phyloP scores from a whole-genome alignment of 2,888 invertebrate genomes.

The Drosophila heteroneura region DNA sequence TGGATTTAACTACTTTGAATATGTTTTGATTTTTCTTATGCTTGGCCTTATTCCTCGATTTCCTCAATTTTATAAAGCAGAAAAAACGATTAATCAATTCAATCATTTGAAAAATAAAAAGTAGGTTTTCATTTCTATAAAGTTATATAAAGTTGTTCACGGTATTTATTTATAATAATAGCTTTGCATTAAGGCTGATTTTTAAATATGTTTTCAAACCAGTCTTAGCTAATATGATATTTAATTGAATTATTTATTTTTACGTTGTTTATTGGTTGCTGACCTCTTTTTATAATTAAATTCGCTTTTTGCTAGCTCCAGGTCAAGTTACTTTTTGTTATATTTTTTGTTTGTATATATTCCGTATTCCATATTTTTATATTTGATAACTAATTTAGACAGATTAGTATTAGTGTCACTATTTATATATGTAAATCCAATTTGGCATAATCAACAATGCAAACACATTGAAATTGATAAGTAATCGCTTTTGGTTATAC shows the following conservation, averaged over 20 bases:
- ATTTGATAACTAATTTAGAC: not conserved
- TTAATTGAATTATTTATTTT: not conserved
- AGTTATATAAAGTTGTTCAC: not conserved
- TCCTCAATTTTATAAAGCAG: not conserved
- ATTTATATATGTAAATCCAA: not conserved
- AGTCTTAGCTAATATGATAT: not conserved
- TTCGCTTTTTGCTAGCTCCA: not conserved
- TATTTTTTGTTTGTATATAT: not conserved
- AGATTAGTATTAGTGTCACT: not conserved
- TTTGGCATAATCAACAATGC: not conserved
- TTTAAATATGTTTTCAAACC: not conserved
- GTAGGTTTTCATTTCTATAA: not conserved
- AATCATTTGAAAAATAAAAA: not conserved
- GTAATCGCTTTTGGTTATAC: too few species aligned
- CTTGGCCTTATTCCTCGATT: not conserved
- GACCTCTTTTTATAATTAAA: not conserved
- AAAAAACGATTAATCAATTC: not conserved
- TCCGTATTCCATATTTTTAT: not conserved
- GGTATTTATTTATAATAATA: not conserved
- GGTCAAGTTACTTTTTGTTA: not conserved
- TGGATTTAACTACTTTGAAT: not conserved
- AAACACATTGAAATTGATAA: too few species aligned
- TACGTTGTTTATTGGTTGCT: not conserved
- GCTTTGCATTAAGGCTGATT: not conserved
- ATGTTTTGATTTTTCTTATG: not conserved